phyloP scores from a whole-genome alignment of 2,888 invertebrate genomes.

The Phasia obesa region DNA sequence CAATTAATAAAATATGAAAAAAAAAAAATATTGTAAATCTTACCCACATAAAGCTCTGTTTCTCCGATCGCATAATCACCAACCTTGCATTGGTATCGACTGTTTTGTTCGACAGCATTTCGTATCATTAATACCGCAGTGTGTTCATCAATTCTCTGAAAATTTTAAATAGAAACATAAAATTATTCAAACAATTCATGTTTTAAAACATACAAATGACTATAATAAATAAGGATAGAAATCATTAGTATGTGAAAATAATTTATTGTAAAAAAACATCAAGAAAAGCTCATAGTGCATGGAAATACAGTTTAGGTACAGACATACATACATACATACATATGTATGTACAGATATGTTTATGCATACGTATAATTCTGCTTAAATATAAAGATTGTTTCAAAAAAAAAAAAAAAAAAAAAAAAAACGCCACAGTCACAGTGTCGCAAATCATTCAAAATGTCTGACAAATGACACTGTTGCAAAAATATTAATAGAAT shows the following conservation, averaged over 20 bases:
- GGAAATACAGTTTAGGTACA: neutral
- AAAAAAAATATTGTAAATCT: no score
- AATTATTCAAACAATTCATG: neutral
- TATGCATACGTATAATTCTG: constrained; percentile 10
- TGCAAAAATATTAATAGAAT: constrained; percentile 4
- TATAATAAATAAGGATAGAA: no score
- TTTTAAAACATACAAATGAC: no score
- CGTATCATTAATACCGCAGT: constrained; percentile 68
- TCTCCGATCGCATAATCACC: constrained; percentile 68
- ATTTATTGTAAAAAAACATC: neutral
- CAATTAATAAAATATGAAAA: no score
- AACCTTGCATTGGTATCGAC: constrained; percentile 72
- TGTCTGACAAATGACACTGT: constrained; percentile 46
- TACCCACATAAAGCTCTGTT: constrained; percentile 72
- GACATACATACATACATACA: no score
- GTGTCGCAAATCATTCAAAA: constrained; percentile 59
- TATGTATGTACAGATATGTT: no score
- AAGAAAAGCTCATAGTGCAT: neutral
- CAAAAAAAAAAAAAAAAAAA: no score
- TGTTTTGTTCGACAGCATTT: constrained; percentile 71
- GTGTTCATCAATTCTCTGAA: constrained; percentile 64
- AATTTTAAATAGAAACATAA: constrained; percentile 8
- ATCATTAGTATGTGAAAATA: neutral
- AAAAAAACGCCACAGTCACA: constrained; percentile 41
- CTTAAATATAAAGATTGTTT: constrained; percentile 24